Evolutionary conservation across 2,888 invertebrate species (phyloP), one percentile per base, ranked within the genome.

Genomic region (Zeuzera pyrina): DNA sequence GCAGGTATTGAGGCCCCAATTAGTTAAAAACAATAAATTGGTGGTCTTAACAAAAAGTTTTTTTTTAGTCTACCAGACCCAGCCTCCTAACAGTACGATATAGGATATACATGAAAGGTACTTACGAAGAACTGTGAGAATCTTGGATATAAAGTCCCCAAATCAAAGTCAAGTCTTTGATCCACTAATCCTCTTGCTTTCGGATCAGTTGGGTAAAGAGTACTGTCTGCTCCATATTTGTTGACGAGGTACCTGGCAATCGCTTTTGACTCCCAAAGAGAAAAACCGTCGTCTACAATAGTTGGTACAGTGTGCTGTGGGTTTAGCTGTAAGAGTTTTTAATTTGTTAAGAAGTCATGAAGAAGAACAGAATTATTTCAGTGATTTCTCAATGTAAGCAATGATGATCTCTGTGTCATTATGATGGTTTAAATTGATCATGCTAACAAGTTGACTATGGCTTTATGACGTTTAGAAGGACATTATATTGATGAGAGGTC

Each of bases 291-390:
- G 68, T 95, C 94, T 35, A 89, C 87, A 33, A 95, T 67, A 0
- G 93, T 92, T 6, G 95, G 95, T 35, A 95, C 85, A 2, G 88
- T 88, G 57, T 93, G 94, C 70, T 93, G 92, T 0, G 92, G 92
- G 61, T 92, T 93, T 13, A 93, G 65, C 91, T 91, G 65, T 12
- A 73, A 73, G 24, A n/a, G n/a, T n/a, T n/a, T n/a, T n/a, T n/a
- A n/a, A 15, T 6, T 19, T 19, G 8, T 19, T 19, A 19, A 6
- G 19, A 6, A 4, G 19, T 4, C n/a, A n/a, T n/a, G n/a, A n/a
- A n/a, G 19, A 13, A 30, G 7, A 2, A 2, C 11, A 10, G 15
- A 31, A n/a, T n/a, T n/a, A n/a, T n/a, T n/a, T n/a, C n/a, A n/a
- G n/a, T n/a, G n/a, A n/a, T n/a, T n/a, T n/a, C n/a, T n/a, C n/a